Conservation (phyloP, 1,140 invertebrate genomes). For the Diorhabda elongata region DNA sequence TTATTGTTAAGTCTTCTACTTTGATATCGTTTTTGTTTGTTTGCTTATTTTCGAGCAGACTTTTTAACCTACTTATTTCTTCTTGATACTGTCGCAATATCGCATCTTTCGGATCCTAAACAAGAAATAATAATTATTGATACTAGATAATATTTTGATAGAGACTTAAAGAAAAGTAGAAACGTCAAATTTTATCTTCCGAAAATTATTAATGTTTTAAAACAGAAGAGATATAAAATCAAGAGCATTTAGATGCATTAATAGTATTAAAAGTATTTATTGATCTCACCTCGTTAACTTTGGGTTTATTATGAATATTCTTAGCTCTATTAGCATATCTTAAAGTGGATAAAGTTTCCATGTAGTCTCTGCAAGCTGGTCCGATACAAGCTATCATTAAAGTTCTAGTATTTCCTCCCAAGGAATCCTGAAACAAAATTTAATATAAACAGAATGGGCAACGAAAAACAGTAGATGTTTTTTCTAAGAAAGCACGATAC, state of each 20-base stretch:
- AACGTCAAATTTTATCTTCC: no score
- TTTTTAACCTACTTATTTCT: slow-evolving; percentile 73
- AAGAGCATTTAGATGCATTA: no score
- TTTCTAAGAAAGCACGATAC: neutral
- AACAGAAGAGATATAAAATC: no score
- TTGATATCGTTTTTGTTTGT: slow-evolving; percentile 22
- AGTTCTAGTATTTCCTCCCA: slow-evolving; percentile 92
- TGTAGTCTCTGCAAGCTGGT: slow-evolving; percentile 83
- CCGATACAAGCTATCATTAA: slow-evolving; percentile 92
- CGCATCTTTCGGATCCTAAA: slow-evolving; percentile 80
- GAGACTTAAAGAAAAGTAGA: no score
- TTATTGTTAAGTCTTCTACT: slow-evolving; percentile 35
- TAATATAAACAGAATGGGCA: no score
- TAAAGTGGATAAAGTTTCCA: slow-evolving; percentile 86
- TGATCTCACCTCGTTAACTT: slow-evolving; percentile 72
- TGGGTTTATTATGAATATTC: slow-evolving; percentile 90
- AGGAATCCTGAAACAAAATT: slow-evolving; percentile 63
- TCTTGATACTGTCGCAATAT: slow-evolving; percentile 83
- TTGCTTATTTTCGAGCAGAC: slow-evolving; percentile 56
- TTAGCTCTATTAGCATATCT: slow-evolving; percentile 87
- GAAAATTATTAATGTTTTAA: no score
- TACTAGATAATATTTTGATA: neutral
- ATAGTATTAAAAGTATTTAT: neutral
- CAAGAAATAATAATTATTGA: slow-evolving; percentile 7
- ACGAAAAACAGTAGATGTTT: no score